These are phyloP conservation scores for Alligator sinensis DNA, from an alignment of 2,113 vertebrate species.

Conservation along the genomic window DNA sequence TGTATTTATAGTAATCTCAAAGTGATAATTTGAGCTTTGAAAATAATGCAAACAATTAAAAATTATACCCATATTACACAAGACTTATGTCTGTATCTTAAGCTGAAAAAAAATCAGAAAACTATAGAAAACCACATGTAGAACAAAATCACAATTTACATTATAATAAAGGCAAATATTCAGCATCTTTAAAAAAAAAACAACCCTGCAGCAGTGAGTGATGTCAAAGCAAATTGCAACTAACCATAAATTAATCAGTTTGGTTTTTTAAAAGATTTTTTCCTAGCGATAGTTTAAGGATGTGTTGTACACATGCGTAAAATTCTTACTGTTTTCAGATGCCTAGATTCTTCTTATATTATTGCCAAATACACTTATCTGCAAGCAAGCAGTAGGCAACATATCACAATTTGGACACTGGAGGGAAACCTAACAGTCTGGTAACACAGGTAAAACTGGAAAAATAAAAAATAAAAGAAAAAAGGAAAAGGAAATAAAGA, in stretches of 20 bases:
- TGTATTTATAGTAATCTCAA: constrained; percentile 88
- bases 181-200: constrained; percentile 75
- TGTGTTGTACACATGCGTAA: constrained; percentile 81
- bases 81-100: constrained; percentile 84
- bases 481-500: constrained; percentile 66
- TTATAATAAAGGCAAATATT: constrained; percentile 88
- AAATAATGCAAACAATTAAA: constrained; percentile 89
- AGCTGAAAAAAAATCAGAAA: constrained; percentile 77
- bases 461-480: constrained; percentile 76
- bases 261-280: constrained; percentile 78
- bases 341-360: constrained; percentile 77
- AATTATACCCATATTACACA: constrained; percentile 92
- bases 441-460: constrained; percentile 82
- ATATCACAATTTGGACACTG: constrained; percentile 84
- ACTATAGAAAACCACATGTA: constrained; percentile 86
- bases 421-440: constrained; percentile 81
- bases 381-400: constrained; percentile 88
- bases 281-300: constrained; percentile 82
- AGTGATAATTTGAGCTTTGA: constrained; percentile 86
- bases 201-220: constrained; percentile 82
- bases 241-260: constrained; percentile 84
- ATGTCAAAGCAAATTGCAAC: constrained; percentile 85
- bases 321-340: constrained; percentile 78
- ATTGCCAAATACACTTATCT: constrained; percentile 85
- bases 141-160: constrained; percentile 89